Base-by-base conservation (phyloP, 1,140 invertebrate genomes). In the Littorina saxatilis region DNA sequence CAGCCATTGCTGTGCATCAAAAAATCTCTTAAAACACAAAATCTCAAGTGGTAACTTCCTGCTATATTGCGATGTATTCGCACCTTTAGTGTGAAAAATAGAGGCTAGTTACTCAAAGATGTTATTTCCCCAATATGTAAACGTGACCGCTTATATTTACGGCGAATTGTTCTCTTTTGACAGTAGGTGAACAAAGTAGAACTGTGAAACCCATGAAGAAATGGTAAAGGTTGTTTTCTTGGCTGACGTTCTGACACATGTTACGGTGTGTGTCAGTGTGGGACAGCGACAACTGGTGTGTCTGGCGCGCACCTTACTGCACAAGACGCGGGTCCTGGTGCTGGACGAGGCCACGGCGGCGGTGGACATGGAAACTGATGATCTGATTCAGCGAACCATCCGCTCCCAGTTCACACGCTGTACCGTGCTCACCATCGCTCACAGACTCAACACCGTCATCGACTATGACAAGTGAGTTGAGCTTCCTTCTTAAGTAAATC, bases 251-350 rank as follows among this genome's bases (percentile, higher is more conserved):
- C 2, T 23, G 17, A 63, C 20, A 27, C 23, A 0, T 3, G 27
- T 0, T 0, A 11, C 0, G 32, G n/a, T 72, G 68, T 72, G 29
- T 32, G 17, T 23, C 68, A 93, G 93, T 89, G 91, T 94, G 77
- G 94, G 94, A 15, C 94, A 94, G 85, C 83, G 92, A 39, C 94
- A 94, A 82, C 85, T 94, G 58, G 83, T 94, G 1, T 94, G 94
- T 82, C 84, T 94, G 58, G 93, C 94, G n/a, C 86, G 94, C 81
- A 93, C 94, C 20, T 79, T 94, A 17, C 87, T 94, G 7, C 87
- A 92, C 70, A 91, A 92, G 72, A 91, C 96, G 90, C 95, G 95
- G 93, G 95, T 99, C 68, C 93, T 98, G n/a, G 94, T 98, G 83
- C 93, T 98, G 50, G 92, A 93, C 83, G 92, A 93, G 79, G 92